These are phyloP conservation scores for Malachius bipustulatus DNA, from an alignment of 2,888 invertebrate genomes.

Conservation along the genomic window DNA sequence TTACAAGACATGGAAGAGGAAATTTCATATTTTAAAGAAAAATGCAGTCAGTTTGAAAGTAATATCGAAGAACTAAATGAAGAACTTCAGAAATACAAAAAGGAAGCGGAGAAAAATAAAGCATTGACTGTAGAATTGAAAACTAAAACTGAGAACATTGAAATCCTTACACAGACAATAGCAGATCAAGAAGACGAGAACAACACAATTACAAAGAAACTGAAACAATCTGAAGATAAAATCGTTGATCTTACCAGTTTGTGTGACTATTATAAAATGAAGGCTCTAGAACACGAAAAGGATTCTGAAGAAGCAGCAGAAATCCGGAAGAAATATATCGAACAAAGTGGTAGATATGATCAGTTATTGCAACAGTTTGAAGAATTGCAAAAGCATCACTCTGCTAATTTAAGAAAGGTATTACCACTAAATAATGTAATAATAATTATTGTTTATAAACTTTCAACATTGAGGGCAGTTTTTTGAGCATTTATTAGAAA, in stretches of 20 bases:
- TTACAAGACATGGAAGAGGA: conserved; percentile 18
- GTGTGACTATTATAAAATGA: conserved; percentile 24
- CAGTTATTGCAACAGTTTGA: conserved; percentile 28
- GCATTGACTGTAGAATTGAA: conserved; percentile 21
- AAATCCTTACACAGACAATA: conserved; percentile 5
- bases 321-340: conserved; percentile 29
- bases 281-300: conserved; percentile 24
- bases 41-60: conserved; percentile 19
- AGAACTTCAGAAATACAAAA: conserved; percentile 6
- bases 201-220: neutral
- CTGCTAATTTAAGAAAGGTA: conserved; percentile 7
- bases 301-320: conserved; percentile 26
- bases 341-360: conserved; percentile 31
- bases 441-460: too few species aligned
- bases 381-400: conserved; percentile 13
- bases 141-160: conserved; percentile 20
- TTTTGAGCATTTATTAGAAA: too few species aligned
- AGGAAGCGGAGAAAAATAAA: conserved; percentile 22
- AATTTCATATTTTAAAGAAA: conserved; percentile 17
- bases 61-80: neutral
- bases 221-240: conserved; percentile 10
- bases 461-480: too few species aligned
- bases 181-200: neutral
- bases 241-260: conserved; percentile 8
- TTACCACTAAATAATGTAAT: too few species aligned